Evolutionary conservation across 2,888 invertebrate genomes (phyloP), one percentile per base, ranked within the genome.

Genomic region (Tetropium fuscum): DNA sequence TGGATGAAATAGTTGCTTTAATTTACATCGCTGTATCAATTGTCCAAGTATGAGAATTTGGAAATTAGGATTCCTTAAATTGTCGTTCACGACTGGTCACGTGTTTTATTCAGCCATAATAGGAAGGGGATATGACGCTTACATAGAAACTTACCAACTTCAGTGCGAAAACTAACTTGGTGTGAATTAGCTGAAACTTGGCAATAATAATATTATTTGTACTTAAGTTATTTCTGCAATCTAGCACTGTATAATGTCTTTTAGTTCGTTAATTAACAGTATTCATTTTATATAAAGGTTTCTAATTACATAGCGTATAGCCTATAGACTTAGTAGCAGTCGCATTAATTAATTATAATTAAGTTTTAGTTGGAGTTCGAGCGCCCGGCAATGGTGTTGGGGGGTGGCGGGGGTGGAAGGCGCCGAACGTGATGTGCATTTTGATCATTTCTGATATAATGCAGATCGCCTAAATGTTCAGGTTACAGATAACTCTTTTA

Each of bases 271-370:
- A 85, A 85, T 84, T 84, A 84, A 84, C 83, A 82, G 84, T 84
- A 85, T 85, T 85, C 84, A 84, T 84, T 84, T 84, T 84, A 83
- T 83, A 84, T 84, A 84, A 84, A 84, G 84, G 84, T 84, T 84
- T 83, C 84, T 84, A 85, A 85, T 84, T 85, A 84, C 84, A 81
- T 78, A 80, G 80, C 78, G 78, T 80, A 86, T 79, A 80, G 81
- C 85, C 86, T 85, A 81, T 85, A 82, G 78, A 79, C 80, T 80
- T 78, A 74, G 73, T 73, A 74, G 72, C 74, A 75, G 74, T 76
- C 77, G 73, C 74, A 77, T 76, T 77, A 76, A 77, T 76, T 90
- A 90, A 90, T 90, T 90, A 89, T 90, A 90, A 90, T 90, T 89
- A 89, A 90, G 90, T 90, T 90, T 90, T 88, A 89, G 90, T 89